Percentiles rank a stretch among this genome's conserved stretches.
Conservation (phyloP, 2,113 vertebrate species). For the Nesogale talazaci region DNA sequence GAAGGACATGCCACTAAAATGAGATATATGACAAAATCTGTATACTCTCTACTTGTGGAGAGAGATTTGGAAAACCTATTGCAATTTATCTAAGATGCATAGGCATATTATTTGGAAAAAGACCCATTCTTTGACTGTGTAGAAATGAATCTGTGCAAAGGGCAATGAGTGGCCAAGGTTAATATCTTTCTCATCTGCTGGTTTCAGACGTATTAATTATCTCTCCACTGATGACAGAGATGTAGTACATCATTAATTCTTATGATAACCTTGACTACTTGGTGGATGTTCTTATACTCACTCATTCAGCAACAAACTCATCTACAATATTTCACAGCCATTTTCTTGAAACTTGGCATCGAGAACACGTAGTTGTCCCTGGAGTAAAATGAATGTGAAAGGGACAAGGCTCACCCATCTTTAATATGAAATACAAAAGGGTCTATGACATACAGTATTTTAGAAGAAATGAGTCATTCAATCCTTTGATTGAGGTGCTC, state of each 20-base stretch:
- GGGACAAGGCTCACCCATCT: not conserved
- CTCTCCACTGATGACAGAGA: not conserved
- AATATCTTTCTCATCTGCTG: not conserved
- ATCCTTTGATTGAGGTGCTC: not conserved
- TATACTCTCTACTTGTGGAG: not conserved
- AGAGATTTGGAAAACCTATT: not conserved
- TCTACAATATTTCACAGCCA: not conserved
- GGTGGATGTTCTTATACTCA: not conserved
- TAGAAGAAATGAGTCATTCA: not conserved
- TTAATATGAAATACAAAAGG: not conserved
- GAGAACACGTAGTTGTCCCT: not conserved
- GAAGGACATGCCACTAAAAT: no score
- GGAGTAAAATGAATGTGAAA: not conserved
- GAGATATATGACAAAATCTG: no score
- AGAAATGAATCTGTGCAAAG: slow-evolving; percentile 7
- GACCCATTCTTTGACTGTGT: not conserved
- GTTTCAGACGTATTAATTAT: not conserved
- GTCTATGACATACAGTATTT: not conserved
- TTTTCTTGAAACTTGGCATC: not conserved
- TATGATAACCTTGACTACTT: not conserved
- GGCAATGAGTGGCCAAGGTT: not conserved
- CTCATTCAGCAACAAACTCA: not conserved
- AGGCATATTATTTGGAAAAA: not conserved
- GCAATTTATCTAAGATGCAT: not conserved
- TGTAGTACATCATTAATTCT: not conserved